These are phyloP conservation scores for Rhinoderma darwinii DNA, from an alignment of 2,113 vertebrate genomes.

Conservation along the genomic window DNA sequence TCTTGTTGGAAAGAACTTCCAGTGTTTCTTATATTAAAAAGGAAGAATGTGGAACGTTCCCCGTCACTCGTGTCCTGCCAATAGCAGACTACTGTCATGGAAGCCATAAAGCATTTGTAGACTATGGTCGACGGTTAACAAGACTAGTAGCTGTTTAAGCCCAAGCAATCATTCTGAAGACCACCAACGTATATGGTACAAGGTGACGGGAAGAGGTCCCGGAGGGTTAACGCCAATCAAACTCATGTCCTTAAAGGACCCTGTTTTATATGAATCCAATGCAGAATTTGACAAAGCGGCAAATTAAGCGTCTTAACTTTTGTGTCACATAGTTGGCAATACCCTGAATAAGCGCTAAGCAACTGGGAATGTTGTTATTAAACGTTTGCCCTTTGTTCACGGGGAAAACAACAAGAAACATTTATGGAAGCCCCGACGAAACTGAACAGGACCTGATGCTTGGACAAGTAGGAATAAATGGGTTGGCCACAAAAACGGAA, in stretches of 20 bases:
- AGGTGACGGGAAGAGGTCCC: not conserved
- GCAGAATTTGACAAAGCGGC: constrained; percentile 45
- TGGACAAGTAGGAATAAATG: not conserved
- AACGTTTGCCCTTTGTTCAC: constrained; percentile 4
- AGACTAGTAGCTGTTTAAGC: not conserved
- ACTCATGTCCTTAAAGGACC: constrained; percentile 47
- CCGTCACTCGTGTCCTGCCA: not conserved
- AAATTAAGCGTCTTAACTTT: constrained; percentile 55
- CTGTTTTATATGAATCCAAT: constrained; percentile 30
- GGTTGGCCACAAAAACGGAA: not conserved
- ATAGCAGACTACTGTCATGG: not conserved
- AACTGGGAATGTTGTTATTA: constrained; percentile 52
- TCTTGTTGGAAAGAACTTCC: not conserved
- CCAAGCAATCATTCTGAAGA: not conserved
- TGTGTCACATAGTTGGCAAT: constrained; percentile 52
- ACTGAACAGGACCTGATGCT: not conserved
- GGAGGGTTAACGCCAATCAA: constrained; percentile 37
- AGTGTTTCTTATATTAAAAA: not conserved
- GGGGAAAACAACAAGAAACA: constrained; percentile 19
- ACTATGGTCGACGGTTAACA: not conserved
- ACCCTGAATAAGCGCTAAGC: constrained; percentile 31
- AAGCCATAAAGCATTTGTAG: constrained; percentile 7
- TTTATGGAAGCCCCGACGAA: not conserved
- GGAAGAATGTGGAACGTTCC: constrained; percentile 4
- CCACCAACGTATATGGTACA: constrained; percentile 13